Percentiles rank a stretch among this genome's conserved stretches.
phyloP scores from a whole-genome alignment of 2,888 invertebrate species.

The Ametastegia equiseti region DNA sequence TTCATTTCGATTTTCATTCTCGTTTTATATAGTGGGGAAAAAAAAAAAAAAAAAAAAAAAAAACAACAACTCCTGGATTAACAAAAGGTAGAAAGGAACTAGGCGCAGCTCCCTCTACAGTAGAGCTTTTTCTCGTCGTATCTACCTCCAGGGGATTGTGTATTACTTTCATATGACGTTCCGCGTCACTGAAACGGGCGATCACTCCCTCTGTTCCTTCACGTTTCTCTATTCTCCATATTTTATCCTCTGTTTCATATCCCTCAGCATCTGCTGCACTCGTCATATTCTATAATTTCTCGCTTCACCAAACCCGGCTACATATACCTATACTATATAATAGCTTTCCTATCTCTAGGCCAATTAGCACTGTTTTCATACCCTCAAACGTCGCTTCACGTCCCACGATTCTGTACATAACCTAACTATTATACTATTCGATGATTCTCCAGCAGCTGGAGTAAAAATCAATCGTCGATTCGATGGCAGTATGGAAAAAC shows the following conservation, averaged over 20 bases:
- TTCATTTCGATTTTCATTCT: background rate
- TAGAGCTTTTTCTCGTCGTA: background rate
- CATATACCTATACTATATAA: no score
- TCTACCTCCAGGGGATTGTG: conserved; percentile 21
- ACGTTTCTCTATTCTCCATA: conserved; percentile 1
- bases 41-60: background rate
- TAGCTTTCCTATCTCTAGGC: background rate
- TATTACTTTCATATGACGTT: conserved; percentile 37
- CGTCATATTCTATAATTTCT: background rate
- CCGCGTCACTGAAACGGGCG: background rate
- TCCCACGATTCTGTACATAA: background rate
- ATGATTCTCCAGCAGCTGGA: no score
- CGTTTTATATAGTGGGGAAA: no score
- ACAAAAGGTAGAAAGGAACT: background rate
- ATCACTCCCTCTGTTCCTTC: background rate
- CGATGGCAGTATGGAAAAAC: no score
- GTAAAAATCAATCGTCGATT: no score
- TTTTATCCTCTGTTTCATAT: background rate
- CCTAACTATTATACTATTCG: no score
- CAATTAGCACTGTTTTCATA: background rate
- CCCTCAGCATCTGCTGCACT: background rate
- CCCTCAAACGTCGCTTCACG: background rate
- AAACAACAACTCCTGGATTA: background rate
- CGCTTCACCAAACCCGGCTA: background rate
- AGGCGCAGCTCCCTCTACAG: background rate